Evolutionary conservation across 2,113 vertebrate species (phyloP).

Genomic region (Raphicerus campestris): DNA sequence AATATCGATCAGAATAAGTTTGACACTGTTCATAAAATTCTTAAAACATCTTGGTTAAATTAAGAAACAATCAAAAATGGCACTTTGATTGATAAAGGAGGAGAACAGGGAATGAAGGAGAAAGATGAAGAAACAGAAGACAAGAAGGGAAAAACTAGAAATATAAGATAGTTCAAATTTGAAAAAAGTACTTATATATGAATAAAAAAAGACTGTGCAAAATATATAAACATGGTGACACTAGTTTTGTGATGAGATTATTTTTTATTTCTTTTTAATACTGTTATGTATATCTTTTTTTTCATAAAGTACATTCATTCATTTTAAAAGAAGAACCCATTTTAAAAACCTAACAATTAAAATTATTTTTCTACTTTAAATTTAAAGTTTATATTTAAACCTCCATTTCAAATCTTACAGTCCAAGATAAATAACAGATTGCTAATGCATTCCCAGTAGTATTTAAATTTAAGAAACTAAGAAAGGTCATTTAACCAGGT

Average conservation of each 20-base stretch:
- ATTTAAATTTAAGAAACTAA: not conserved
- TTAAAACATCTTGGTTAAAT: not conserved
- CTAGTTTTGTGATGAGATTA: not conserved
- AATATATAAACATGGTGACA: not conserved
- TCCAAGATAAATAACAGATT: not conserved
- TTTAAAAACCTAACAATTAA: not conserved
- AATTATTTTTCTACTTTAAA: not conserved
- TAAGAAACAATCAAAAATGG: not conserved
- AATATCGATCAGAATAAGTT: not conserved
- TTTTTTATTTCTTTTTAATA: not conserved
- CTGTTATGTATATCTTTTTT: not conserved
- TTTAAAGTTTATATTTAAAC: not conserved
- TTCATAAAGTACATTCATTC: not conserved
- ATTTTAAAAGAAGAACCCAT: constrained; percentile 14
- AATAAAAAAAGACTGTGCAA: not conserved
- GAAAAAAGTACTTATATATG: not conserved
- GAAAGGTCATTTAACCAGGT: not conserved
- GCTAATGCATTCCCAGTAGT: not conserved
- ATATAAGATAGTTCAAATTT: not conserved
- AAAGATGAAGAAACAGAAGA: not conserved
- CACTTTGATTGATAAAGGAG: not conserved
- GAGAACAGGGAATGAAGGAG: not conserved
- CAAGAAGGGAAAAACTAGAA: not conserved
- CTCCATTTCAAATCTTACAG: not conserved
- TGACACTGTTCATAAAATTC: not conserved